Conservation (phyloP, 2,113 vertebrate species). For the Oenanthe oenanthe region DNA sequence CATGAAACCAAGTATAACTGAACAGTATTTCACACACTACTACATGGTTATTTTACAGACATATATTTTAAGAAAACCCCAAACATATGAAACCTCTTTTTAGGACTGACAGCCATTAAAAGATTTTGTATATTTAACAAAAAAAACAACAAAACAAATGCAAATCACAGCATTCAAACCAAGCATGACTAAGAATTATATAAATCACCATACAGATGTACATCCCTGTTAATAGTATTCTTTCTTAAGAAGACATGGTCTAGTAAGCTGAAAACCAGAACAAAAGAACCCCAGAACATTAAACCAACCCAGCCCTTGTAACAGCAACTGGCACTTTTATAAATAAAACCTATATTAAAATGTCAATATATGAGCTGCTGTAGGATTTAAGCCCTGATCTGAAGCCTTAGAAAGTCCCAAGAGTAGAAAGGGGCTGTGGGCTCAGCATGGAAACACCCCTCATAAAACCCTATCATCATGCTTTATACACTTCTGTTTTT, state of each 20-base stretch:
- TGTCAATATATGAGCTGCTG: neutral
- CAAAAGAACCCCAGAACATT: neutral
- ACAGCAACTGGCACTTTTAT: neutral
- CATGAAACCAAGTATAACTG: neutral
- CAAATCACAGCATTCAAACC: neutral
- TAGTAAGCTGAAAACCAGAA: neutral
- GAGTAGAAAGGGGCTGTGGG: neutral
- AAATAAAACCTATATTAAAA: neutral
- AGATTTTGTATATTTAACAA: neutral
- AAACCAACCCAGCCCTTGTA: neutral
- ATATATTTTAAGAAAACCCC: neutral
- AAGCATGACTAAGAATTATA: neutral
- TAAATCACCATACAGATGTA: neutral
- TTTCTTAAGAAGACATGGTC: neutral
- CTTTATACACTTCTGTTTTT: neutral
- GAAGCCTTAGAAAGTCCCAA: neutral
- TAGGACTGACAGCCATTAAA: neutral
- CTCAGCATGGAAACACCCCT: neutral
- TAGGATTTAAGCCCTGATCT: neutral
- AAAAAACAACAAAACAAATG: neutral
- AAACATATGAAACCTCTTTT: neutral
- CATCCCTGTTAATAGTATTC: neutral
- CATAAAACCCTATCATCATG: neutral
- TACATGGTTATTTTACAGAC: neutral
- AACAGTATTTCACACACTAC: neutral